phyloP scores from a whole-genome alignment of 1,140 invertebrate genomes.

The Lanistes nyassanus region DNA sequence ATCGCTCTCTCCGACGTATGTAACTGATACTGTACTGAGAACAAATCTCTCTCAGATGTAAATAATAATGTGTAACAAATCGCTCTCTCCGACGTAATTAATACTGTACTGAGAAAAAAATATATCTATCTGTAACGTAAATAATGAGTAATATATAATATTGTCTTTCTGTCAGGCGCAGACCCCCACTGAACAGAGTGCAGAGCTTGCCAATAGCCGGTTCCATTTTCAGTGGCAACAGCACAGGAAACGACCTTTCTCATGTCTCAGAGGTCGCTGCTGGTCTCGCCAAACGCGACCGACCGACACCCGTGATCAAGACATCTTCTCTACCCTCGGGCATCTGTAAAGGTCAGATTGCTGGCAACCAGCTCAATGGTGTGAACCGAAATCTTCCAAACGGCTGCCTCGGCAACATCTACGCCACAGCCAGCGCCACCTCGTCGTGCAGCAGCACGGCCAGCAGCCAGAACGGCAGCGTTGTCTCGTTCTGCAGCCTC shows the following conservation, averaged over 20 bases:
- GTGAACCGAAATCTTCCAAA: not conserved
- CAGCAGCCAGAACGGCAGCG: not conserved
- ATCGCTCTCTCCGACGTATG: no score
- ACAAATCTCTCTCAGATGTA: no score
- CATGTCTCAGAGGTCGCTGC: not conserved
- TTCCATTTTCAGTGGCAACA: not conserved
- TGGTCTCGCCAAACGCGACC: no score
- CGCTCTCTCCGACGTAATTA: no score
- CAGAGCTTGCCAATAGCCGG: not conserved
- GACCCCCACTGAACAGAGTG: not conserved
- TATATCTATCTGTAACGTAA: no score
- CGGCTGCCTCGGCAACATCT: not conserved
- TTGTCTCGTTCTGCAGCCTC: slow-evolving; percentile 8
- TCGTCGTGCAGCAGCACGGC: not conserved
- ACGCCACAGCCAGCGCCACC: not conserved
- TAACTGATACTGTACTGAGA: no score
- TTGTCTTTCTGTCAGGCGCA: no score
- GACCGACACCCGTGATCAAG: not conserved
- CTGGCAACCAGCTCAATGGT: not conserved
- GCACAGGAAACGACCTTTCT: not conserved
- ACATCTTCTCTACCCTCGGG: not conserved
- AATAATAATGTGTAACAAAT: no score
- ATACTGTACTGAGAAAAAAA: no score
- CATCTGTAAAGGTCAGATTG: not conserved
- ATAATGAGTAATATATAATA: no score